Base-by-base conservation (phyloP, 2,888 invertebrate species). In the Anthrax anthrax region DNA sequence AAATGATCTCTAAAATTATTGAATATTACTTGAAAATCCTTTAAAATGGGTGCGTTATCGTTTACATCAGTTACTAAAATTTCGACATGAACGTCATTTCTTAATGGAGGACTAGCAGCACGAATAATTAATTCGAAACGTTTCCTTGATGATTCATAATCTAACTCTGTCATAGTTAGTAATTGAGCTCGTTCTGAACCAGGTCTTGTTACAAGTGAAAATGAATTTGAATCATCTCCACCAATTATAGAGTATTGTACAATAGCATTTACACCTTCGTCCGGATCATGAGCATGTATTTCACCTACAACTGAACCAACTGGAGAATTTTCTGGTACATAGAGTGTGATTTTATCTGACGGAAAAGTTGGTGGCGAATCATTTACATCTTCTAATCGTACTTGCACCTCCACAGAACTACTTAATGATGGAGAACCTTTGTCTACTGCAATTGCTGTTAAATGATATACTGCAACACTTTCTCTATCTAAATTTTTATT, bases 1-100 rank as follows among this genome's bases (percentile, higher is more conserved):
- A 96, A 96, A 59, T 88, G 86, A 58, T 92, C 88, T 55, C 84
- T 83, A 65, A 86, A 96, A 60, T 96, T 96, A 69, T 96, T 96
- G 67, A 96, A 91, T 43, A 97, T 83, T 1, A 97, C 82, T 58
- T 83, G 79, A 60, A 97, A 97, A 61, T 97, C 92, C 56, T 87
- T 82, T 56, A 97, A 70, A 54, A 84, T 73, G 0, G 97, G 97
- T 0, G 88, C 86, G 62, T 97, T 96, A 61, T 97, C 97, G 62
- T 97, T 94, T 0, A 91, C 86, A 63, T 95, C 96, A 0, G 88
- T 88, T 0, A 96, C 89, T 6, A 88, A 68, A 34, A 96, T 80
- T 60, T 88, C 87, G 0, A 95, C 84, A 55, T 85, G 77, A 2
- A 87, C 90, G 62, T 94, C 90, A 52, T 85, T 88, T 59, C 94